Base-by-base conservation (phyloP, 1,140 invertebrate species). In the Antheraea pernyi region DNA sequence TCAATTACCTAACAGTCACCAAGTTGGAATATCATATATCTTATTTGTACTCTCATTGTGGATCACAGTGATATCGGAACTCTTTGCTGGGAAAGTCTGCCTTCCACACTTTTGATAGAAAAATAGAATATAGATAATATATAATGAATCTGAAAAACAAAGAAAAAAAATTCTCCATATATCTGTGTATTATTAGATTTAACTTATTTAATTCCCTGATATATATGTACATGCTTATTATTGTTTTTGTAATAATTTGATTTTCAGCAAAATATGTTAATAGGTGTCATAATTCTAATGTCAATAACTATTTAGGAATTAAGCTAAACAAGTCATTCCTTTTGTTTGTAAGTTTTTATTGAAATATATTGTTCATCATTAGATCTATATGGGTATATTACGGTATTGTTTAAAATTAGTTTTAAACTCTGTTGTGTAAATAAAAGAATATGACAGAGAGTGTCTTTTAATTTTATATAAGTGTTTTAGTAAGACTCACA, bases 71-170 rank as follows among this genome's bases (percentile, higher is more conserved):
- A 97, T 99, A 76, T 99, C 98, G 10, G 98, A 99, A 93, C 89
- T 99, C 19, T 99, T 99, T 94, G 98, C 98, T 68, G 98, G 98
- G n/a, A 99, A 99, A 96, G 97, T 99, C 11, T 99, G 98, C 92
- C 91, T 99, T 72, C 98, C 98, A 61, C 97, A 99, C 93, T 98
- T 98, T 94, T 98, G 96, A 90, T 2, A 16, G 16, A 6, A 53
- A 16, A 16, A 16, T 53, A 53, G 63, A 11, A 6, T 53, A 6
- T 16, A 16, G 46, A n/a, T 37, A 13, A 63, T n/a, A 63, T 37
- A 63, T 63, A 19, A 60, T 60, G 59, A 18, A 30, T 60, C 59
- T 60, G 59, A 19, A 0, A 53, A 13, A 53, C 1, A 2, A 16
- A 13, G 13, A 53, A 48, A 13, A 48, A 10, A 11, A 48, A 10